Conservation (phyloP, 2,888 invertebrate species). For the Andricus curvator region DNA sequence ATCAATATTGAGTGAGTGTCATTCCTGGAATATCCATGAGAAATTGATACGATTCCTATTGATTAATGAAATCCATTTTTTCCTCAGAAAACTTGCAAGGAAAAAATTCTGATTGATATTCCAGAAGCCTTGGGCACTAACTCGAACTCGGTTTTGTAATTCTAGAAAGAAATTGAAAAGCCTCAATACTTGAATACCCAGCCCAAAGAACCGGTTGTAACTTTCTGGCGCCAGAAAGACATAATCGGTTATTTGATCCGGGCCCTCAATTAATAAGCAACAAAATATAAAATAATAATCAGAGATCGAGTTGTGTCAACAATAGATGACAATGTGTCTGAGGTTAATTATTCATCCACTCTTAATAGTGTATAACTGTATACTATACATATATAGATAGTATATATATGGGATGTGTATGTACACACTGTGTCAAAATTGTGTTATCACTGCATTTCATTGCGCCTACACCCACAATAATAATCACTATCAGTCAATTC, state of each 20-base stretch:
- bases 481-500: conserved; percentile 25
- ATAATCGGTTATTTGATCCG: no score
- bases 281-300: not conserved
- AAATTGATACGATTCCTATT: not conserved
- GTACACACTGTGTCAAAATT: conserved; percentile 21
- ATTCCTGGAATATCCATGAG: conserved; percentile 1
- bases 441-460: conserved; percentile 40
- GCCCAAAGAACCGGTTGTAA: no score
- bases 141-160: conserved; percentile 4
- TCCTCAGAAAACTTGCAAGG: not conserved
- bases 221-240: no score
- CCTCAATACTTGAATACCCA: no score
- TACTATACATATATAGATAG: conserved; percentile 42
- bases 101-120: conserved; percentile 2
- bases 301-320: conserved; percentile 32
- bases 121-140: not conserved
- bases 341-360: conserved; percentile 22
- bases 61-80: not conserved
- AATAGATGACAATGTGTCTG: conserved; percentile 12
- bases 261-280: not conserved
- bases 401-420: conserved; percentile 27
- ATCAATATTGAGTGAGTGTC: conserved; percentile 3
- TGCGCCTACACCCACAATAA: conserved; percentile 17
- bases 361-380: not conserved
- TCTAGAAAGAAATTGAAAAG: not conserved